phyloP scores from a whole-genome alignment of 2,797 vertebrate genomes.

The Acanthiza pusilla region DNA sequence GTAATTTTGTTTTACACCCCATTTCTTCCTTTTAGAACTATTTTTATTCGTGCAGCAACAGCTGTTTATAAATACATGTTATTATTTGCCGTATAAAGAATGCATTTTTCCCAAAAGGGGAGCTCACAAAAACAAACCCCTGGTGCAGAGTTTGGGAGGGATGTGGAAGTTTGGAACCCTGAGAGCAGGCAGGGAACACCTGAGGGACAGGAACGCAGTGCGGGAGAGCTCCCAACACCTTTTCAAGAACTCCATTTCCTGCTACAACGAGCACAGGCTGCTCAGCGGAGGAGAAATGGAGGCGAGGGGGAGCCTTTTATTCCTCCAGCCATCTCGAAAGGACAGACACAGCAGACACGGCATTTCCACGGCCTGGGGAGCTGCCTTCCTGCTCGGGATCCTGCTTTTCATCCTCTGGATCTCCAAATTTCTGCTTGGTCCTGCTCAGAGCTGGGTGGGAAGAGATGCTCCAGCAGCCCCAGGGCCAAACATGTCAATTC shows the following conservation, averaged over 20 bases:
- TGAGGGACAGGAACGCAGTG: rapidly evolving
- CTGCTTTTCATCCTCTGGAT: background rate
- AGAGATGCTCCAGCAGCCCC: background rate
- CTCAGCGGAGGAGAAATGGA: background rate
- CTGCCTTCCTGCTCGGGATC: background rate
- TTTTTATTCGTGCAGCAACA: background rate
- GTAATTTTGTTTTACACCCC: background rate
- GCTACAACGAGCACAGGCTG: background rate
- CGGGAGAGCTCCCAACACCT: background rate
- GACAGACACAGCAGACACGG: background rate
- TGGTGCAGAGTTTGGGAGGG: background rate
- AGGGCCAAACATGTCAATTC: background rate
- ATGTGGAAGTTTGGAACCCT: background rate
- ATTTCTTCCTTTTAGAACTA: background rate
- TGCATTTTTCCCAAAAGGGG: rapidly evolving
- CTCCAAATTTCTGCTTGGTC: background rate
- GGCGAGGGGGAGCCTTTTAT: background rate
- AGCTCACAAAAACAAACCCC: rapidly evolving
- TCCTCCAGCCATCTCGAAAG: background rate
- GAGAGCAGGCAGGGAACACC: rapidly evolving
- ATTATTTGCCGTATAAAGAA: background rate
- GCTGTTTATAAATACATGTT: background rate
- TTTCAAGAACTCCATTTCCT: background rate
- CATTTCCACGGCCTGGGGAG: background rate
- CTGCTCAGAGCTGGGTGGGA: background rate